Base-by-base conservation (phyloP, 2,797 vertebrate species). In the Melanotaenia trifasciata region DNA sequence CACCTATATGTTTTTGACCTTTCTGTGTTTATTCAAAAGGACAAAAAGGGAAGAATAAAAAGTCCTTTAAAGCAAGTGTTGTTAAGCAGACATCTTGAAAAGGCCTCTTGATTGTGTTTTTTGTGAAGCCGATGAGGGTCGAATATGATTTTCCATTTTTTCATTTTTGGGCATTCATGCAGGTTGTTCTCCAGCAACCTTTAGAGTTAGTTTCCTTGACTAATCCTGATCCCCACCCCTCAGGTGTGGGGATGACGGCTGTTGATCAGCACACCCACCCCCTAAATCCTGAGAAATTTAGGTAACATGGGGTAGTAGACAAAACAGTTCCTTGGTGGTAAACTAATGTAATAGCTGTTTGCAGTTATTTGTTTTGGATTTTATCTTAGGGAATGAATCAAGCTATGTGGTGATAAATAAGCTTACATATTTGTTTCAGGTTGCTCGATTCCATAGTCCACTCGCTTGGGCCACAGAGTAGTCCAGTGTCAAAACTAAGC, bases 401-500 rank as follows among this genome's bases (percentile, higher is more conserved):
- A 90, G 83, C 78, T 90, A 75, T 82, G 72, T 38, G 47, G 74
- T 84, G 68, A 91, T 78, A 73, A 87, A 94, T 94, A 94, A 93
- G 90, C 90, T 90, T 68, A 89, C 72, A 81, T 75, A 81, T 94
- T 89, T 89, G 83, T 89, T 90, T 92, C 93, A 93, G 96, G 94
- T 95, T 90, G 94, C 94, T 96, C 94, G 94, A 60, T 96, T 96
- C 93, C 93, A 94, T 90, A 90, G 64, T 95, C 82, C 86, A 91
- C 85, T 92, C 89, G 87, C 87, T 91, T 87, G 89, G 91, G 89
- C 88, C 81, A 87, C 81, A 76, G 80, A 90, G 73, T 94, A 96
- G 95, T 97, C 96, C 95, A 94, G 94, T 96, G 94, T 96, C 90
- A 92, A 89, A 91, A 89, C 83, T 97, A 94, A 94, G 95, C 94